These are phyloP conservation scores for Malurus elegans DNA, from an alignment of 2,113 vertebrate genomes.

Conservation along the genomic window DNA sequence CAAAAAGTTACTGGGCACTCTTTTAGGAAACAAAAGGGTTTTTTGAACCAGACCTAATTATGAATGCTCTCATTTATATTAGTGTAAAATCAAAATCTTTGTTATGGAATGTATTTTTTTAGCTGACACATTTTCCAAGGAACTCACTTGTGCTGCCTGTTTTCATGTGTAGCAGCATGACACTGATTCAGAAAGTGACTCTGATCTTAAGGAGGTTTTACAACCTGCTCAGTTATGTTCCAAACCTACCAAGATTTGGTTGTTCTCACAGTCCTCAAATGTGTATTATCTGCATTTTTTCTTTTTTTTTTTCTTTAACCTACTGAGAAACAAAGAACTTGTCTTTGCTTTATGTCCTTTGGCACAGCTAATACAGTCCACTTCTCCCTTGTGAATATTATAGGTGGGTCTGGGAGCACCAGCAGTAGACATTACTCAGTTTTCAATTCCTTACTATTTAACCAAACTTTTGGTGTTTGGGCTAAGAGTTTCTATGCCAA, in stretches of 20 bases:
- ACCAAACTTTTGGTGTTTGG: background rate
- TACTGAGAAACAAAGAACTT: background rate
- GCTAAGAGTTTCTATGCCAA: background rate
- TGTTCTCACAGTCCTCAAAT: background rate
- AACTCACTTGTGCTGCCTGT: background rate
- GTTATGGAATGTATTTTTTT: background rate
- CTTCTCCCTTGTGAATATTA: background rate
- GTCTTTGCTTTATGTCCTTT: background rate
- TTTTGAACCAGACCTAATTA: background rate
- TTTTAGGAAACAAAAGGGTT: background rate
- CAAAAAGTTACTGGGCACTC: background rate
- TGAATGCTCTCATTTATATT: background rate
- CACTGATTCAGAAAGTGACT: background rate
- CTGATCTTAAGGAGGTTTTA: background rate
- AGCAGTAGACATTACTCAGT: background rate
- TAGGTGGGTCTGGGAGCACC: background rate
- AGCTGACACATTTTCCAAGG: background rate
- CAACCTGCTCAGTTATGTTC: background rate
- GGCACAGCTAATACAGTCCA: background rate
- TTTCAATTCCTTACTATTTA: background rate
- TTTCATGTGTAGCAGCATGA: rapidly evolving
- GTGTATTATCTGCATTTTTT: background rate
- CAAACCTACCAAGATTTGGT: background rate
- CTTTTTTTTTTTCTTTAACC: background rate
- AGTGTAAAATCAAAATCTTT: background rate